Percentiles rank a stretch among this genome's conserved stretches.
phyloP scores from a whole-genome alignment of 2,888 invertebrate species.

The Campoplex nolae region DNA sequence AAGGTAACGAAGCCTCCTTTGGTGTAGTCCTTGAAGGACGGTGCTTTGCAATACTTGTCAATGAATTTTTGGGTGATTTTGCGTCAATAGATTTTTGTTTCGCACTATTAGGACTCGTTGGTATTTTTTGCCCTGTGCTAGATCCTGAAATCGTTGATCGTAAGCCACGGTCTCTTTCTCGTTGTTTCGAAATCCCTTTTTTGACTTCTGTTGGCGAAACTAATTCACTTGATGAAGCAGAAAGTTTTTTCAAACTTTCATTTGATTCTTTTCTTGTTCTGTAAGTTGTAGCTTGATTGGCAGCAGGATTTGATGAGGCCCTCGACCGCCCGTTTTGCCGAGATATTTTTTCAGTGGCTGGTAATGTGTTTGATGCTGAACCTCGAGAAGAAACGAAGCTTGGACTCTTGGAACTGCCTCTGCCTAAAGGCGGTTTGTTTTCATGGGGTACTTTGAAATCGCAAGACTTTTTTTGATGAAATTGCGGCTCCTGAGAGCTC shows the following conservation, averaged over 20 bases:
- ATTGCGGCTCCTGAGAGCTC: conserved; percentile 43
- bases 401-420: conserved; percentile 61
- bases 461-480: conserved; percentile 32
- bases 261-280: conserved; percentile 77
- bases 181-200: conserved; percentile 75
- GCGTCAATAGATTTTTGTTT: conserved; percentile 79
- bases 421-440: conserved; percentile 68
- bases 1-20: conserved; percentile 30
- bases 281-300: conserved; percentile 67
- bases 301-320: conserved; percentile 23
- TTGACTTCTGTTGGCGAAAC: conserved; percentile 86
- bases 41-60: conserved; percentile 81
- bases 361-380: conserved; percentile 29
- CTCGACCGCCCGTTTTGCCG: conserved; percentile 59
- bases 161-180: conserved; percentile 45
- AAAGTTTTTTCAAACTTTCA: conserved; percentile 78
- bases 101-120: conserved; percentile 78
- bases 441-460: conserved; percentile 49
- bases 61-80: conserved; percentile 84
- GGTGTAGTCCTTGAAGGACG: conserved; percentile 72
- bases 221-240: conserved; percentile 86
- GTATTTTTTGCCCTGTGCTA: conserved; percentile 54
- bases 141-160: conserved; percentile 58
- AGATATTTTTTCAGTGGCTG: conserved; percentile 48
- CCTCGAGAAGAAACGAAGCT: conserved; percentile 48